phyloP scores from a whole-genome alignment of 2,797 vertebrate genomes.

The Pyrocephalus nanus region DNA sequence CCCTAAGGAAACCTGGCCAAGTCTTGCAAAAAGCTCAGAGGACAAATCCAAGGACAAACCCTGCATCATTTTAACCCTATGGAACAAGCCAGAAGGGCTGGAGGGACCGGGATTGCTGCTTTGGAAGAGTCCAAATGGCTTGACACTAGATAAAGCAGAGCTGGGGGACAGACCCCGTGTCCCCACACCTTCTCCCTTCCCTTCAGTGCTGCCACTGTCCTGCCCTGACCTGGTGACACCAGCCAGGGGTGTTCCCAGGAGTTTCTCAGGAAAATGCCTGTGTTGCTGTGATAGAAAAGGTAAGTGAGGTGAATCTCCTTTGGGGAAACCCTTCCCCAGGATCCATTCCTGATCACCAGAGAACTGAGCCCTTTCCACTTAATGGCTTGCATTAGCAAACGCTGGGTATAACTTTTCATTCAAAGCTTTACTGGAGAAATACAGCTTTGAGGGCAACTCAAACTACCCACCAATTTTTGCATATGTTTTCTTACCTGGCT shows the following conservation, averaged over 20 bases:
- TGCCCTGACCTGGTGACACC: neutral
- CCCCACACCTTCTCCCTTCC: neutral
- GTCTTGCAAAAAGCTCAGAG: neutral
- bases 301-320: neutral
- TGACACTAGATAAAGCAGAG: neutral
- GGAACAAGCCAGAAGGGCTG: neutral
- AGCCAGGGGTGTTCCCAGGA: neutral
- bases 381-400: fast-evolving
- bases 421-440: neutral
- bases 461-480: neutral
- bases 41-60: slow-evolving; percentile 8
- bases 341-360: neutral
- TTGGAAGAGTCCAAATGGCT: neutral
- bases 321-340: neutral
- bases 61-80: neutral
- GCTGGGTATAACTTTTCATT: neutral
- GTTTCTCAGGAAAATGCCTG: neutral
- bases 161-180: fast-evolving
- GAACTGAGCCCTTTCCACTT: neutral
- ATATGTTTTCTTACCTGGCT: neutral
- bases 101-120: fast-evolving
- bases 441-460: neutral
- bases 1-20: neutral
- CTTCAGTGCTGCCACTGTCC: neutral
- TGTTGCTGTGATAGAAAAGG: neutral